Base-by-base conservation (phyloP, 1,140 invertebrate species). In the Centruroides vittatus region DNA sequence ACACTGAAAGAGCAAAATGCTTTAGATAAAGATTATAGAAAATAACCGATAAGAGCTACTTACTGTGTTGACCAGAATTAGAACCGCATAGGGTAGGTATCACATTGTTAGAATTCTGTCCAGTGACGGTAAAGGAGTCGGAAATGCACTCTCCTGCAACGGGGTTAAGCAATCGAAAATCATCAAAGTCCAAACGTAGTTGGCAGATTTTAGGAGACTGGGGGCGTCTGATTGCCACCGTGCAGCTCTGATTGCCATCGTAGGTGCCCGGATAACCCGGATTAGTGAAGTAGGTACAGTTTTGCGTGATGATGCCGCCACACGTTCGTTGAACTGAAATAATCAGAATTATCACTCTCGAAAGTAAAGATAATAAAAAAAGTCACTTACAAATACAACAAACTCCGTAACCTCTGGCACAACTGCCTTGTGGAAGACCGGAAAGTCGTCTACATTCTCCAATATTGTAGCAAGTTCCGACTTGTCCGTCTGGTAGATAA, bases 241-340 rank as follows among this genome's bases (percentile, higher is more conserved):
- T 78, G 67, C 88, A 91, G 2, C 82, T 72, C 47, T 81, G 78
- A 8, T 82, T 82, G 1, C 82, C 84, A 1, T 75, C 73, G 68
- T 82, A 88, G 1, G 78, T 70, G 9, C 81, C 79, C 3, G 88
- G 88, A 74, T 86, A 89, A 61, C 84, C 84, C 10, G 77, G 77
- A 71, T 89, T 89, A 5, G 89, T 86, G 68, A 91, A 91, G 69
- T 88, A 88, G 0, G 87, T 89, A 5, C 84, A 83, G 71, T 92
- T 92, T 69, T 88, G 83, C 13, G 78, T 76, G 1, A 85, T 85
- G 3, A 80, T 80, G 47, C 82, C 82, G 0, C 86, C 86, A 65
- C 88, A 92, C 1, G 83, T 81, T 35, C 65, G 65, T 49, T 63
- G 59, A 55, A 63, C 67, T 70, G 58, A n/a, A 51, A 35, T 50